Percentiles rank a stretch among this genome's conserved stretches.
Conservation (phyloP, 2,797 vertebrate species). For the Australoheros facetus region DNA sequence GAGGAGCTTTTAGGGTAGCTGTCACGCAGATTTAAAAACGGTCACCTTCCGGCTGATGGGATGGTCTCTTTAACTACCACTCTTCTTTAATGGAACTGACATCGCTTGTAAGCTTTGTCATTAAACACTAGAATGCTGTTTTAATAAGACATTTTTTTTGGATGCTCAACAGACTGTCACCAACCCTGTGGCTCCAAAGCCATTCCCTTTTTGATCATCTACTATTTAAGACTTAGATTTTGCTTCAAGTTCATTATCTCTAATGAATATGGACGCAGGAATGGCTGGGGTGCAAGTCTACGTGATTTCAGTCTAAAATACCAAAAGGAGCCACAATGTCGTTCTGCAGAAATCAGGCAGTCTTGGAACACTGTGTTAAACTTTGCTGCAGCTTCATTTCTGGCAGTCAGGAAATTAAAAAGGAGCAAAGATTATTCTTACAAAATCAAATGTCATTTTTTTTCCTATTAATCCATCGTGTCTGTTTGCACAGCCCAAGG, state of each 20-base stretch:
- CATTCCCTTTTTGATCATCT: conserved; percentile 10
- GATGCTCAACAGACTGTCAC: conserved; percentile 54
- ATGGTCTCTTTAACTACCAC: conserved; percentile 40
- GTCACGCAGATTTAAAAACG: conserved; percentile 24
- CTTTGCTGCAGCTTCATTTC: not conserved
- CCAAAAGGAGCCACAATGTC: not conserved
- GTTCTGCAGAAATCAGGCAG: not conserved
- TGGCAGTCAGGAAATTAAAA: not conserved
- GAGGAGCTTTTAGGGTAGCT: conserved; percentile 9
- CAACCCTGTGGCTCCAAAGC: conserved; percentile 39
- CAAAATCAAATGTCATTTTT: not conserved
- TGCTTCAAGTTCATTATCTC: conserved; percentile 36
- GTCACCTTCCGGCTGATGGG: conserved; percentile 55
- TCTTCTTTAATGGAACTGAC: conserved; percentile 45
- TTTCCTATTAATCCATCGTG: not conserved
- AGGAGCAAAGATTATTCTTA: not conserved
- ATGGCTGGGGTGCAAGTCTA: conserved; percentile 10
- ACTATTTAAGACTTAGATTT: conserved; percentile 26
- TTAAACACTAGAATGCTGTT: conserved; percentile 59
- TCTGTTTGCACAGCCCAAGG: not conserved
- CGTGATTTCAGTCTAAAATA: conserved; percentile 3
- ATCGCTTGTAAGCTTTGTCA: conserved; percentile 43
- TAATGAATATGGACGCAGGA: conserved; percentile 6
- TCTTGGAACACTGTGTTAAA: not conserved
- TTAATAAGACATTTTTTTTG: conserved; percentile 49